Percentiles rank a stretch among this genome's conserved stretches.
Conservation (phyloP, 2,888 invertebrate genomes). For the Cistogaster globosa region DNA sequence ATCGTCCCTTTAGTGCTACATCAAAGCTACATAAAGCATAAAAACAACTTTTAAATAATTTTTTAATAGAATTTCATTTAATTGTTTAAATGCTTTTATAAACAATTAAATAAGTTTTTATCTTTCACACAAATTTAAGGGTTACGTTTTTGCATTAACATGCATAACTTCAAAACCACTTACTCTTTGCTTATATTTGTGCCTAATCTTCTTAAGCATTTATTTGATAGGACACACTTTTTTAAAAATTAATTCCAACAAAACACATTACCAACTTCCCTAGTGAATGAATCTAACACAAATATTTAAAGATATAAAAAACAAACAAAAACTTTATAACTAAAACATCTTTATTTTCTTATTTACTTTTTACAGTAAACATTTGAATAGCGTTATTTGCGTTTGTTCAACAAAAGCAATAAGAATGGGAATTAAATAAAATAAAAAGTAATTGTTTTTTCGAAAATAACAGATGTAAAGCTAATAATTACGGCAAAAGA, state of each 20-base stretch:
- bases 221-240: background rate
- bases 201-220: no score
- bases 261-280: background rate
- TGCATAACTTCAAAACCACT: no score
- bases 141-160: no score
- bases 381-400: background rate
- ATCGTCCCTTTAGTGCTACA: no score
- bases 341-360: background rate
- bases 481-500: no score
- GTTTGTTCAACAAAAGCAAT: background rate
- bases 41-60: no score
- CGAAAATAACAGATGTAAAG: background rate
- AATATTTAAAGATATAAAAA: background rate
- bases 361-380: slow-evolving; percentile 1
- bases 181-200: no score
- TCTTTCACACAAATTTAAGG: no score
- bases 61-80: no score
- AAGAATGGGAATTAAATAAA: background rate
- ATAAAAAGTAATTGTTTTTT: background rate
- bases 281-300: background rate
- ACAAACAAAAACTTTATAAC: background rate
- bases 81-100: no score
- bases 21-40: no score
- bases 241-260: background rate
- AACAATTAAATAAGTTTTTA: no score